These are phyloP conservation scores for Nicator chloris DNA, from an alignment of 2,113 vertebrate genomes.

Conservation along the genomic window DNA sequence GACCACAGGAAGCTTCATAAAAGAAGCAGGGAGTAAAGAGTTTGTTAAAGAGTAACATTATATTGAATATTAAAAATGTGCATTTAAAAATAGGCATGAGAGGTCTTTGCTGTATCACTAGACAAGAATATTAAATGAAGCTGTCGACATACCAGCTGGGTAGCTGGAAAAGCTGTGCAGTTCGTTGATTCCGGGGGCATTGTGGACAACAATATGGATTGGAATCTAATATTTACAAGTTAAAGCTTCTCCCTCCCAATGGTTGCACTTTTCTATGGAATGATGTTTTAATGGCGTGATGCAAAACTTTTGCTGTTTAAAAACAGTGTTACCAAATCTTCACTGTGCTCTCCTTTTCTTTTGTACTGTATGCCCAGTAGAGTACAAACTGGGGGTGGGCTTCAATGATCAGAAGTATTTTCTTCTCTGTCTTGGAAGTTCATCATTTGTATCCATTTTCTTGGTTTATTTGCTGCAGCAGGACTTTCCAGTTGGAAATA, in stretches of 20 bases:
- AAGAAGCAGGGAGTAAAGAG: conserved; percentile 83
- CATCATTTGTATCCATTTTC: neutral
- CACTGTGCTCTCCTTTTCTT: neutral
- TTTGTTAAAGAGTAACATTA: conserved; percentile 84
- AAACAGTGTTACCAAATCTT: neutral
- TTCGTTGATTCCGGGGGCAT: conserved; percentile 34
- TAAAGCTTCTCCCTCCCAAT: conserved; percentile 21
- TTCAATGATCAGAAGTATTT: neutral
- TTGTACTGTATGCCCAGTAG: neutral
- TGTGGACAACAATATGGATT: conserved; percentile 46
- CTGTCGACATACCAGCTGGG: conserved; percentile 50
- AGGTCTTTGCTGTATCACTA: conserved; percentile 64
- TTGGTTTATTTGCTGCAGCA: neutral
- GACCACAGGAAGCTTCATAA: conserved; percentile 82
- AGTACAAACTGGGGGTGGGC: neutral
- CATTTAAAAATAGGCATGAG: conserved; percentile 75
- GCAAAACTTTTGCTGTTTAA: conserved; percentile 8
- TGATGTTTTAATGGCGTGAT: neutral
- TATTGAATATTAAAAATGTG: conserved; percentile 80
- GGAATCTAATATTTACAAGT: conserved; percentile 59
- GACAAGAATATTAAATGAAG: conserved; percentile 69
- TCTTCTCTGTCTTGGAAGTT: neutral
- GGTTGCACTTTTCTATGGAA: neutral
- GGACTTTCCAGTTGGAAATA: neutral
- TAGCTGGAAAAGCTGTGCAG: conserved; percentile 37